phyloP scores from a whole-genome alignment of 2,113 vertebrate genomes.

The Paradoxurus hermaphroditus region DNA sequence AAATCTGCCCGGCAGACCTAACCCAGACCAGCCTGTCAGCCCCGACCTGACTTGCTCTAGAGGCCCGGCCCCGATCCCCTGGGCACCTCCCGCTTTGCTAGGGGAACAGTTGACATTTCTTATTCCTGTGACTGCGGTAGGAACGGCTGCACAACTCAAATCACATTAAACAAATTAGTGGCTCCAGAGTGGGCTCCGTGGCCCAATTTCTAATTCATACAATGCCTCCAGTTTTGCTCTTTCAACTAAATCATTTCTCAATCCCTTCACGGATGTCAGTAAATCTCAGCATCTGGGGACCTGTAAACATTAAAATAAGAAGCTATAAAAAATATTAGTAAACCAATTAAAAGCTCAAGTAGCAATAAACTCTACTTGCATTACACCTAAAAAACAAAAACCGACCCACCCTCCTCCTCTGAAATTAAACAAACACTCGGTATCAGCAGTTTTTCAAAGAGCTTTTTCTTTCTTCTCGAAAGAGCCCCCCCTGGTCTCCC shows the following conservation, averaged over 20 bases:
- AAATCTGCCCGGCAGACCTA: neutral
- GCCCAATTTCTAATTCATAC: constrained; percentile 74
- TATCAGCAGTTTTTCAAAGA: constrained; percentile 37
- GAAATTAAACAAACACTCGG: constrained; percentile 5
- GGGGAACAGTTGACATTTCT: constrained; percentile 78
- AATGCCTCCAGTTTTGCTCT: constrained; percentile 79
- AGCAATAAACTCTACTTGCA: constrained; percentile 77
- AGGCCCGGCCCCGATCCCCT: neutral
- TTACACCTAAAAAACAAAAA: constrained; percentile 41
- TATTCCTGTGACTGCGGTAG: constrained; percentile 43
- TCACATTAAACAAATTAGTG: constrained; percentile 74
- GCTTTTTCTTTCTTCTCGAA: constrained; percentile 30
- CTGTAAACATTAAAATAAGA: constrained; percentile 83
- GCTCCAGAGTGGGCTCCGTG: constrained; percentile 64
- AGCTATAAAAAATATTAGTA: constrained; percentile 83
- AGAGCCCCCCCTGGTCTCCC: neutral
- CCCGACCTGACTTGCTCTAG: neutral
- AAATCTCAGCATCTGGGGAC: constrained; percentile 81
- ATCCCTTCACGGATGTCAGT: constrained; percentile 77
- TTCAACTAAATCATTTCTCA: constrained; percentile 80
- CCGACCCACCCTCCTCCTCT: neutral
- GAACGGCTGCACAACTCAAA: constrained; percentile 62
- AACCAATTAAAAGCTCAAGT: constrained; percentile 84
- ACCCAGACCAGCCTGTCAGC: neutral
- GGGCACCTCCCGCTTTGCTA: neutral